These are phyloP conservation scores for Abscondita cerata DNA, from an alignment of 2,888 invertebrate species.

Conservation along the genomic window DNA sequence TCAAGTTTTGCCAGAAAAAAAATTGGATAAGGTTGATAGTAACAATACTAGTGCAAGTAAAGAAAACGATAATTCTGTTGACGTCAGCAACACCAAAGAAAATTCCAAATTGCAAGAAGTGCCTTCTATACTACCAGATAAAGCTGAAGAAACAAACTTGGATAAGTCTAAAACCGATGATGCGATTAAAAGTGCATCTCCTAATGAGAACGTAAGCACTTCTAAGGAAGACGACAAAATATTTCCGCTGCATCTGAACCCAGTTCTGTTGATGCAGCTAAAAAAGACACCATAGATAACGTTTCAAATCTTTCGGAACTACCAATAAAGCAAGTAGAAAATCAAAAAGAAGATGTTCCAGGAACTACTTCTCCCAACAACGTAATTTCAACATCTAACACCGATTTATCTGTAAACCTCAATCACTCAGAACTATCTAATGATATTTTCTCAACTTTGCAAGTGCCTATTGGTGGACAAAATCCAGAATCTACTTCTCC, in stretches of 20 bases:
- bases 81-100: no score
- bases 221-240: no score
- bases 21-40: background rate
- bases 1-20: background rate
- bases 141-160: no score
- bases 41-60: no score
- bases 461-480: conserved; percentile 63
- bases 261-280: no score
- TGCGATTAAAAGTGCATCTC: no score
- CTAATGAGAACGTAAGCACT: no score
- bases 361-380: conserved; percentile 9
- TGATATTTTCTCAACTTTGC: conserved; percentile 67
- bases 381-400: conserved; percentile 11
- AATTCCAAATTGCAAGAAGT: no score
- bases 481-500: conserved; percentile 72
- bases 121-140: no score
- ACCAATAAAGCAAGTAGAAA: background rate
- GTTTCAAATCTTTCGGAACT: background rate
- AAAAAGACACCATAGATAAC: background rate
- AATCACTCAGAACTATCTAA: conserved; percentile 64
- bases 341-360: conserved; percentile 1
- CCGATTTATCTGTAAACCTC: background rate
- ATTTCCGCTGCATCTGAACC: no score
- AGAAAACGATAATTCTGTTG: no score
- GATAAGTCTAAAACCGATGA: no score